phyloP scores from a whole-genome alignment of 2,113 vertebrate species.

The Platycercus adscitus region DNA sequence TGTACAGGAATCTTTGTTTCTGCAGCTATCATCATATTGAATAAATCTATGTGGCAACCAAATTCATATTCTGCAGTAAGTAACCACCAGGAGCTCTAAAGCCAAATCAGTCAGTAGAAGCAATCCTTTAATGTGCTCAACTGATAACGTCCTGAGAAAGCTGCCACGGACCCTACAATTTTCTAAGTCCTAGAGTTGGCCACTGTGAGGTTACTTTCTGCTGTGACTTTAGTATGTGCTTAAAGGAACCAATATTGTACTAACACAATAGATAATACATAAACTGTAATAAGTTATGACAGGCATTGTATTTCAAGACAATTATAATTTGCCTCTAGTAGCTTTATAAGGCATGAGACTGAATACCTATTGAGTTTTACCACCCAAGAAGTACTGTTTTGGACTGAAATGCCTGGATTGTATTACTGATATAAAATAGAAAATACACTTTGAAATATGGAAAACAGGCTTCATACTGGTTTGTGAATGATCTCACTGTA shows the following conservation, averaged over 20 bases:
- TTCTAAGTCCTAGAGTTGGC: neutral
- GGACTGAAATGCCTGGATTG: slow-evolving; percentile 14
- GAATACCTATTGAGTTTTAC: slow-evolving; percentile 61
- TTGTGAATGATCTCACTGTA: slow-evolving; percentile 16
- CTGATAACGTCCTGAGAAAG: neutral
- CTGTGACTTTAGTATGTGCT: neutral
- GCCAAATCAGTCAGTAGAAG: neutral
- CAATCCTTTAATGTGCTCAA: neutral
- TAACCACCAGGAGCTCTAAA: neutral
- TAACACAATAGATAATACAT: slow-evolving; percentile 60
- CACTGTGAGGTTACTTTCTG: neutral
- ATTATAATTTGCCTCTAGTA: slow-evolving; percentile 44
- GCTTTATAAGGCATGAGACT: slow-evolving; percentile 38
- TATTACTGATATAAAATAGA: slow-evolving; percentile 43
- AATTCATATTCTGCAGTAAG: neutral
- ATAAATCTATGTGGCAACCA: neutral
- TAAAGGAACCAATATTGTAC: slow-evolving; percentile 21
- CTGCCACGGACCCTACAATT: neutral
- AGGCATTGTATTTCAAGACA: slow-evolving; percentile 58
- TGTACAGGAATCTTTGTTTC: neutral
- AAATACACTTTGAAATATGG: slow-evolving; percentile 41
- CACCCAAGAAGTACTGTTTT: slow-evolving; percentile 49
- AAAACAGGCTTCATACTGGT: neutral
- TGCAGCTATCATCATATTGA: neutral
- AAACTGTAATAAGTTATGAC: slow-evolving; percentile 50